Evolutionary conservation across 2,797 vertebrate genomes (phyloP).

Genomic region (Aselliscus stoliczkanus): DNA sequence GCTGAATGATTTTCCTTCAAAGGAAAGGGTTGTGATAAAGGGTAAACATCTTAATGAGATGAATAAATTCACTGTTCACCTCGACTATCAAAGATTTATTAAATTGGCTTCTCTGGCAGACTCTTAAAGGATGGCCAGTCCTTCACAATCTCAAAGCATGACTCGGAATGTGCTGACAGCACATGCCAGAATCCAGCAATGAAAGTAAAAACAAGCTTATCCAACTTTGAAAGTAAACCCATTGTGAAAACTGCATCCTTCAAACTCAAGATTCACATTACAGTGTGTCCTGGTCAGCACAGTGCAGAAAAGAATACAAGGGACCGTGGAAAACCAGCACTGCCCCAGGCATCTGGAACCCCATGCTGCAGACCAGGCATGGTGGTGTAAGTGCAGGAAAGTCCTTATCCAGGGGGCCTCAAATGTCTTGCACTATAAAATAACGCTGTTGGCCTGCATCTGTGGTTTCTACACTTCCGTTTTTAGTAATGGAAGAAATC

Average conservation of each 20-base stretch:
- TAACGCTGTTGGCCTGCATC: neutral
- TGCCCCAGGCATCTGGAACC: neutral
- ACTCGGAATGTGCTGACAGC: neutral
- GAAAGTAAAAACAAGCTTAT: neutral
- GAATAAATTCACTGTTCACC: neutral
- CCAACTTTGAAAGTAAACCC: neutral
- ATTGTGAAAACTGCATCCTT: neutral
- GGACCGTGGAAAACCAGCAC: neutral
- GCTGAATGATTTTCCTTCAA: neutral
- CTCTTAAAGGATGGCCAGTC: neutral
- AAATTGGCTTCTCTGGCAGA: neutral
- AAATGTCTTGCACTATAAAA: neutral
- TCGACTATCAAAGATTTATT: neutral
- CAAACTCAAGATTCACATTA: neutral
- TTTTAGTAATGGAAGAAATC: neutral
- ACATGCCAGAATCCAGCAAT: neutral
- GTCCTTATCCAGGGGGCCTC: neutral
- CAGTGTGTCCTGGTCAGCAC: neutral
- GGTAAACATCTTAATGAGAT: neutral
- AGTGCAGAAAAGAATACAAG: neutral
- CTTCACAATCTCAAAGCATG: neutral
- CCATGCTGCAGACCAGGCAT: rapidly evolving
- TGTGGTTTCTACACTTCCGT: neutral
- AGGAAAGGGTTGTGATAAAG: neutral
- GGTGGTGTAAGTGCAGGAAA: neutral